Evolutionary conservation across 2,888 invertebrate genomes (phyloP), one percentile per base, ranked within the genome.

Genomic region (Platycnemis pennipes): DNA sequence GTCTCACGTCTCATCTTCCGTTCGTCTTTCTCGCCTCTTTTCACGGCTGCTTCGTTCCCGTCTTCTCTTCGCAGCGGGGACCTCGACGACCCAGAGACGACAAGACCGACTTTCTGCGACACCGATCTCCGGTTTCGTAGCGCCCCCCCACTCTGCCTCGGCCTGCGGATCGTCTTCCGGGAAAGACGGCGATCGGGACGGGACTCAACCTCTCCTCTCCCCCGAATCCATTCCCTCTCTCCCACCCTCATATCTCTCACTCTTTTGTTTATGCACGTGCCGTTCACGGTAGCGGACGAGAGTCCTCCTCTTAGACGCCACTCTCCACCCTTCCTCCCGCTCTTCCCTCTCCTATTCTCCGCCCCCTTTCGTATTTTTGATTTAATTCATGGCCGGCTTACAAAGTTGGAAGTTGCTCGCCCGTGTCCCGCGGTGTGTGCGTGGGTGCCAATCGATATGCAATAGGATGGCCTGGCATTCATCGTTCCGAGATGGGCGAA

Each of bases 91-190:
- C 49, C 49, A 1, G 49, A 49, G 49, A 87, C 89, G 37, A 53
- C 53, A 53, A 42, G 53, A 56, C 56, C 89, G 89, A 89, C 37
- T 22, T 56, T 31, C 89, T 53, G 42, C 56, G 49, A 88, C 26
- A 31, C 49, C 88, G 45, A n/a, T 44, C 87, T 46, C 46, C 46
- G 46, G 19, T n/a, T n/a, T n/a, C 26, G 13, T 16, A 46, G 31
- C 88, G 26, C 46, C 49, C 31, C 16, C 19, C n/a, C 13, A 8
- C 87, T 22, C 86, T 86, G 16, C 86, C 26, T 19, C 44, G 31
- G 19, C 87, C 87, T 49, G 5, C n/a, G 49, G 46, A 88, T 42
- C 42, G 26, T 46, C 46, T 86, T 44, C 44, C 86, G 86, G 26
- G 63, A 63, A 63, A 63, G 63, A 26, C 22, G n/a, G 4, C 63